Conservation (phyloP, 2,888 invertebrate species). For the Agonopterix subpropinquella region DNA sequence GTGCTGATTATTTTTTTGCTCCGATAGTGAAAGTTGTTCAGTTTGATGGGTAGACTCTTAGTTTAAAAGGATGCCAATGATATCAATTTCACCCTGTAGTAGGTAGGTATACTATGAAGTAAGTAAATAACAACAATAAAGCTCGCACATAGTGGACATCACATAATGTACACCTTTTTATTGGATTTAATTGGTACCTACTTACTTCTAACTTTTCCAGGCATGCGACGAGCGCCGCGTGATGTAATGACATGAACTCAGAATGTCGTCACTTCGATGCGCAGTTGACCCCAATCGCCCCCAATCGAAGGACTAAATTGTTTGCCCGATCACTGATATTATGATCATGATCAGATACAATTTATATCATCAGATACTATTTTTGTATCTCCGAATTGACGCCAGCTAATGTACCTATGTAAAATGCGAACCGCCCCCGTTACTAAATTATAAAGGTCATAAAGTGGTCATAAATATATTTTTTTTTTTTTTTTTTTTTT, state of each 20-base stretch:
- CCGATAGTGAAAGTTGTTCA: no score
- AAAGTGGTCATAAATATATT: no score
- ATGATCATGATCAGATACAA: constrained; percentile 3
- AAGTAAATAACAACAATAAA: neutral
- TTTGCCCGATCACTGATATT: constrained; percentile 33
- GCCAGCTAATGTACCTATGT: no score
- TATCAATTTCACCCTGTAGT: no score
- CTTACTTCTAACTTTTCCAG: constrained; percentile 34
- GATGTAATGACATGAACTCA: constrained; percentile 44
- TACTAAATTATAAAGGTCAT: no score
- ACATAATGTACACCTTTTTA: constrained; percentile 21
- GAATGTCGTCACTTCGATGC: constrained; percentile 53
- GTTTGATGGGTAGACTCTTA: no score
- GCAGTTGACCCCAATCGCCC: constrained; percentile 71
- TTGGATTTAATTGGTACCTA: constrained; percentile 48
- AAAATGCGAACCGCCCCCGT: no score
- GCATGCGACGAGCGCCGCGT: constrained; percentile 32
- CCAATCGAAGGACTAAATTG: constrained; percentile 72
- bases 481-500: no score
- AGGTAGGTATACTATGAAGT: no score
- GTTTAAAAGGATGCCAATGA: no score
- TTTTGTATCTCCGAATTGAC: no score
- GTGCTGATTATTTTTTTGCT: no score
- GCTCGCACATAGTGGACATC: neutral
- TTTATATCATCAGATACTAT: neutral